Conservation (phyloP, 2,797 vertebrate species). For the Pipistrellus nathusii region DNA sequence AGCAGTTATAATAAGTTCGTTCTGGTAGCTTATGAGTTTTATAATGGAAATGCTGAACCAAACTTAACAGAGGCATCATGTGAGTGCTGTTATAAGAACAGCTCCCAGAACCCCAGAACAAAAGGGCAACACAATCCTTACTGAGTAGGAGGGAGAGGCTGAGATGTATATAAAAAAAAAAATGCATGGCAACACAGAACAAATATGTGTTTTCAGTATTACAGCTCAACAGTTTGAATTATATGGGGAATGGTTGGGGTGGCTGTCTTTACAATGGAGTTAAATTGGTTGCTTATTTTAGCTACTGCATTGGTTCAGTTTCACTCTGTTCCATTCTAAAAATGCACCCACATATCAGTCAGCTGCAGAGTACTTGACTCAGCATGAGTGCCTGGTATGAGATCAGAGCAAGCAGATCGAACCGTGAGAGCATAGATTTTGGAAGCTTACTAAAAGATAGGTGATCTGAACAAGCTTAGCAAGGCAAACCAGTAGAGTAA, state of each 20-base stretch:
- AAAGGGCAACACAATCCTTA: conserved; percentile 68
- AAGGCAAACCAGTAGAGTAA: background rate
- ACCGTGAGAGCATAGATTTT: conserved; percentile 43
- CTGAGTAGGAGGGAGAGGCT: conserved; percentile 64
- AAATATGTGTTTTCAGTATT: conserved; percentile 73
- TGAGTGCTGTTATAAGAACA: background rate
- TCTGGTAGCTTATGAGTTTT: conserved; percentile 69
- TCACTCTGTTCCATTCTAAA: conserved; percentile 84
- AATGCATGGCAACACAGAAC: conserved; percentile 62
- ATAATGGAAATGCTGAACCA: conserved; percentile 64
- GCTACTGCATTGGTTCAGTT: conserved; percentile 72
- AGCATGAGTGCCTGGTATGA: conserved; percentile 36
- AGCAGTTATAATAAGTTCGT: conserved; percentile 43
- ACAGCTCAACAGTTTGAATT: conserved; percentile 78
- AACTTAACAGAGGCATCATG: background rate
- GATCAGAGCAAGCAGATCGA: conserved; percentile 75
- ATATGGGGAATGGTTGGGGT: conserved; percentile 75
- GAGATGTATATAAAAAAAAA: conserved; percentile 20
- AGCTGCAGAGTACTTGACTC: conserved; percentile 83
- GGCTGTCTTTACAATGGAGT: conserved; percentile 81
- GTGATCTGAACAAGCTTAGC: conserved; percentile 51
- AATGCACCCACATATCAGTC: conserved; percentile 81
- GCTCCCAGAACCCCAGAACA: conserved; percentile 59
- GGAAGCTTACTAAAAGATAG: background rate
- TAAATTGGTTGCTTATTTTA: conserved; percentile 85